These are phyloP conservation scores for Tetrao urogallus DNA, from an alignment of 2,113 vertebrate genomes.

Conservation along the genomic window DNA sequence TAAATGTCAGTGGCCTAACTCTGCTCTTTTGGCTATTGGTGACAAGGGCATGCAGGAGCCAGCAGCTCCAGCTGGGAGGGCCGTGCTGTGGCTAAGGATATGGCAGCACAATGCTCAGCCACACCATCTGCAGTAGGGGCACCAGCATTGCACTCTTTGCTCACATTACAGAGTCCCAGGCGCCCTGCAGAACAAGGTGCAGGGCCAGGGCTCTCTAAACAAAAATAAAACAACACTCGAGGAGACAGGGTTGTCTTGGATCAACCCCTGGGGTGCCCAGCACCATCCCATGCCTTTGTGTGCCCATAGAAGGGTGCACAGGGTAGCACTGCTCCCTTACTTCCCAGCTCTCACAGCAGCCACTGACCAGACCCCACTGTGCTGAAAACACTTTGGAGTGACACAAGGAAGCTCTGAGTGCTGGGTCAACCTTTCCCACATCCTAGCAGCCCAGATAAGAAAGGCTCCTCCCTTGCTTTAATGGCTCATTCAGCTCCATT, in stretches of 20 bases:
- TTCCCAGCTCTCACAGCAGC: not conserved
- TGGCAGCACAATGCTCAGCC: not conserved
- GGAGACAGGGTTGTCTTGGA: not conserved
- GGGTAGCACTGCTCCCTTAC: not conserved
- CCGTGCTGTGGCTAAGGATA: not conserved
- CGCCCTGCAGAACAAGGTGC: not conserved
- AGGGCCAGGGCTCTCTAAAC: not conserved
- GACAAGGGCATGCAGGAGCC: accelerated
- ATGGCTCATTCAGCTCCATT: not conserved
- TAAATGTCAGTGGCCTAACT: not conserved
- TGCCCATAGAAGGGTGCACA: not conserved
- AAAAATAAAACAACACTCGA: not conserved
- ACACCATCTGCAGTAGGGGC: not conserved
- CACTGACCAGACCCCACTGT: not conserved
- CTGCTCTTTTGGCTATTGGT: not conserved
- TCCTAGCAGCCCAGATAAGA: too few species aligned
- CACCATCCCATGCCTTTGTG: not conserved
- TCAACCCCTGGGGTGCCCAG: not conserved
- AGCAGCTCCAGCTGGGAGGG: not conserved
- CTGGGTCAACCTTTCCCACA: not conserved
- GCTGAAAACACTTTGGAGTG: accelerated
- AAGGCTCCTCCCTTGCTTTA: not conserved
- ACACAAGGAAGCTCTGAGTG: not conserved
- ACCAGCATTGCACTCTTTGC: not conserved
- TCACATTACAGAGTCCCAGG: not conserved